Evolutionary conservation across 2,797 vertebrate species (phyloP).

Genomic region (Neopelma chrysocephalum): DNA sequence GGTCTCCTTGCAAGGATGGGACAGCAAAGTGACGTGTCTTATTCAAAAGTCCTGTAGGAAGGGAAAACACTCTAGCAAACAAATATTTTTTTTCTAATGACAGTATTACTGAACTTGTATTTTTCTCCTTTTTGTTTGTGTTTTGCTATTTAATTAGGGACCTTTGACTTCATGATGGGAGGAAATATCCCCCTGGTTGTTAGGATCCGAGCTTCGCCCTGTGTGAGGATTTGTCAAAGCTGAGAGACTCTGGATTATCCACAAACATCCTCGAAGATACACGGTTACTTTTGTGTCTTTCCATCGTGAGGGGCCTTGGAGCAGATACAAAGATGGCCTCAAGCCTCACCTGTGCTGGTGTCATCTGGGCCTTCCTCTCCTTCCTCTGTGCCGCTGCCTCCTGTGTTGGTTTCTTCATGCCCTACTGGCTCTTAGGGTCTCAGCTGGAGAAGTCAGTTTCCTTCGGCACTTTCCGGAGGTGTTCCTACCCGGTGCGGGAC

Average conservation of each 20-base stretch:
- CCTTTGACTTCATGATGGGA: conserved; percentile 28
- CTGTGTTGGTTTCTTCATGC: conserved; percentile 98
- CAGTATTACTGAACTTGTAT: background rate
- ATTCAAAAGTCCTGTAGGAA: background rate
- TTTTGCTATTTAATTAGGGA: conserved; percentile 54
- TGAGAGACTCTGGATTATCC: conserved; percentile 23
- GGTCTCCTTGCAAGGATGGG: background rate
- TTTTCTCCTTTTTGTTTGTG: background rate
- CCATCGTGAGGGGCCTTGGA: background rate
- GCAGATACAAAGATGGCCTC: conserved; percentile 81
- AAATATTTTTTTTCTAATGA: background rate
- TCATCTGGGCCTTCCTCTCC: conserved; percentile 92
- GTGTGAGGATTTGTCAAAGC: background rate
- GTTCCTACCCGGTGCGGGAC: conserved; percentile 93
- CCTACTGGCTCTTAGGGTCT: conserved; percentile 94
- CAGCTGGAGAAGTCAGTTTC: conserved; percentile 95
- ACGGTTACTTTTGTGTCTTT: background rate
- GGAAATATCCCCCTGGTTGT: background rate
- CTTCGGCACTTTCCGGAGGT: conserved; percentile 95
- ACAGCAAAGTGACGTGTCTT: background rate
- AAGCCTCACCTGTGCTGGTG: conserved; percentile 89
- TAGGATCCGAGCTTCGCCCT: background rate
- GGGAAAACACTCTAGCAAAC: background rate
- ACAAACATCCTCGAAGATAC: background rate
- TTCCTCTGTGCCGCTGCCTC: conserved; percentile 89